Conservation (phyloP, 1,140 invertebrate species). For the Phymorhynchus buccinoides region DNA sequence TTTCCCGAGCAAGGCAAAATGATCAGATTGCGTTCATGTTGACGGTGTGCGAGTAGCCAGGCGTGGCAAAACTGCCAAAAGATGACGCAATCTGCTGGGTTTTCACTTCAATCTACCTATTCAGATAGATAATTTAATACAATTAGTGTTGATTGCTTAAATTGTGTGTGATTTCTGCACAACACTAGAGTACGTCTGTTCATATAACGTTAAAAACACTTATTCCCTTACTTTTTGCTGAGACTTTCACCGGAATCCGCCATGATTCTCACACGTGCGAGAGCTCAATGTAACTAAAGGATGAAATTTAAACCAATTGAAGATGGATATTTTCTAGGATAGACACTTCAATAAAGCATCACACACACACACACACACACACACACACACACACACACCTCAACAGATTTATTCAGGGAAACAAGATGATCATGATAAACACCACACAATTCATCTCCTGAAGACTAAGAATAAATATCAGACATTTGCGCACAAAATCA, state of each 20-base stretch:
- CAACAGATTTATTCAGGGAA: not conserved
- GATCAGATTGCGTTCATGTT: too few species aligned
- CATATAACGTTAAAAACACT: not conserved
- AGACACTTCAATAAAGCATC: not conserved
- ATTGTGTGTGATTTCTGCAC: not conserved
- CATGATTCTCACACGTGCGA: slow-evolving; percentile 47
- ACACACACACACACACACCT: not conserved
- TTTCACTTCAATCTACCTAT: not conserved
- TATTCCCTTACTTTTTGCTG: slow-evolving; percentile 47
- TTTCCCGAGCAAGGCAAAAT: too few species aligned
- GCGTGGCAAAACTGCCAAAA: not conserved
- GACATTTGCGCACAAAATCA: not conserved
- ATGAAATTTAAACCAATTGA: not conserved
- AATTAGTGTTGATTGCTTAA: not conserved
- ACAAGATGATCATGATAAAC: too few species aligned
- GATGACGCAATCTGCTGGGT: not conserved
- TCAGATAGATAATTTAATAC: not conserved
- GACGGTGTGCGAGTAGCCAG: too few species aligned
- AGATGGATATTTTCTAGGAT: not conserved
- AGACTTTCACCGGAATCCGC: slow-evolving; percentile 40
- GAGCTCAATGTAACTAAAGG: not conserved
- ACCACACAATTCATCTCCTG: too few species aligned
- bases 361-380: not conserved
- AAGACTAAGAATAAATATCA: too few species aligned
- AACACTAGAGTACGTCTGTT: not conserved